A percentile compares a stretch with the other conserved stretches of the same genome.
These are phyloP conservation scores for Oplegnathus fasciatus DNA, from an alignment of 2,113 vertebrate genomes.

Conservation along the genomic window DNA sequence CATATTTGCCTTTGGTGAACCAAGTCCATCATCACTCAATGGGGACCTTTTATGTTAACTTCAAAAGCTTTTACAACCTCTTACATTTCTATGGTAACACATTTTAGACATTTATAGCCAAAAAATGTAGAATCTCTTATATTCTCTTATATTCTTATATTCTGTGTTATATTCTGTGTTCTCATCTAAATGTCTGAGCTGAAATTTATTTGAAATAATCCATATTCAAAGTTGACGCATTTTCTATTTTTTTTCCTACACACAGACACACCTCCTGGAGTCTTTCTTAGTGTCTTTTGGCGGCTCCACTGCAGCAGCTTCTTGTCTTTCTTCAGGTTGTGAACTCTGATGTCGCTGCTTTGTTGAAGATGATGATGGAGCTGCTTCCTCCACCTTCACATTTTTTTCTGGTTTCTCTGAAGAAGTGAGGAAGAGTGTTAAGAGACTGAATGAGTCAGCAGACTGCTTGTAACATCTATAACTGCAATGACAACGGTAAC, in stretches of 20 bases:
- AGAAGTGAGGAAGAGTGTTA: neutral
- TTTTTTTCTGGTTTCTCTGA: conserved; percentile 71
- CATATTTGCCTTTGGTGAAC: neutral
- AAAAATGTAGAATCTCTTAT: neutral
- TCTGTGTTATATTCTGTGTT: neutral
- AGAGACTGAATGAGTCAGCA: neutral
- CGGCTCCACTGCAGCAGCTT: conserved; percentile 76
- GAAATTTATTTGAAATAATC: neutral
- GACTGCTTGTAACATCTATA: neutral
- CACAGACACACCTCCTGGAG: conserved; percentile 71
- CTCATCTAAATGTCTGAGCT: neutral
- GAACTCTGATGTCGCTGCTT: conserved; percentile 62
- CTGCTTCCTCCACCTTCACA: conserved; percentile 65
- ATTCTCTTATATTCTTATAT: no score
- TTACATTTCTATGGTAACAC: neutral
- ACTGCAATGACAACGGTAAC: neutral
- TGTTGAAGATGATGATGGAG: conserved; percentile 57
- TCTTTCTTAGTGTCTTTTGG: conserved; percentile 67
- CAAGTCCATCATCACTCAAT: neutral
- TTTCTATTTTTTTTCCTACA: neutral
- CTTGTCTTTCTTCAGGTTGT: conserved; percentile 61
- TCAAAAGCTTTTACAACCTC: neutral
- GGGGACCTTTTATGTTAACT: neutral
- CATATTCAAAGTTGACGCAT: neutral
- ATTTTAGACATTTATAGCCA: neutral